These are phyloP conservation scores for Hoplias malabaricus DNA, from an alignment of 2,113 vertebrate species.

Conservation along the genomic window DNA sequence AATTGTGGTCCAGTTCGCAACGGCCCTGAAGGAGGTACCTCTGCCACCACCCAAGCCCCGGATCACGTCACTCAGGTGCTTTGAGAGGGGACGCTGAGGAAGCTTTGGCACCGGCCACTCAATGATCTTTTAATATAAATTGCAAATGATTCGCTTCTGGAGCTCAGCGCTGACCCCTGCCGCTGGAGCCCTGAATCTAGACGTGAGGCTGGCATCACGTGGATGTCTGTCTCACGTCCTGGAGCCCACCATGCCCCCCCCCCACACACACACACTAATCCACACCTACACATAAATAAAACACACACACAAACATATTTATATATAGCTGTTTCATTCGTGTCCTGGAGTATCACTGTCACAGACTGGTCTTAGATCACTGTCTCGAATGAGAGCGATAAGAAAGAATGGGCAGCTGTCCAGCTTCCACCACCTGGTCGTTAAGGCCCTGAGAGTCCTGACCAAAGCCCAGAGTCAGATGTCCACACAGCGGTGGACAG, in stretches of 20 bases:
- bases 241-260: background rate
- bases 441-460: background rate
- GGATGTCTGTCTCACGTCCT: background rate
- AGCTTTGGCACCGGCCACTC: background rate
- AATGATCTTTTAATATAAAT: conserved; percentile 7
- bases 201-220: background rate
- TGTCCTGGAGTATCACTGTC: background rate
- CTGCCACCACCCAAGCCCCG: background rate
- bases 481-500: background rate
- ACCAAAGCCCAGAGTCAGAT: background rate
- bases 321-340: no score
- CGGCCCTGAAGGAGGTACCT: no score
- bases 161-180: no score
- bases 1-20: no score
- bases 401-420: background rate
- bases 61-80: conserved; percentile 17
- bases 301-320: background rate
- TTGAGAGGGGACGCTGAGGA: background rate
- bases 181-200: background rate
- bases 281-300: no score
- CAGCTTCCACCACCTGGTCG: background rate
- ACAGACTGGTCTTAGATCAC: background rate
- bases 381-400: background rate
- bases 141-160: conserved; percentile 25
- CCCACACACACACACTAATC: background rate